phyloP scores from a whole-genome alignment of 2,113 vertebrate genomes.

The Toxotes jaculatrix region DNA sequence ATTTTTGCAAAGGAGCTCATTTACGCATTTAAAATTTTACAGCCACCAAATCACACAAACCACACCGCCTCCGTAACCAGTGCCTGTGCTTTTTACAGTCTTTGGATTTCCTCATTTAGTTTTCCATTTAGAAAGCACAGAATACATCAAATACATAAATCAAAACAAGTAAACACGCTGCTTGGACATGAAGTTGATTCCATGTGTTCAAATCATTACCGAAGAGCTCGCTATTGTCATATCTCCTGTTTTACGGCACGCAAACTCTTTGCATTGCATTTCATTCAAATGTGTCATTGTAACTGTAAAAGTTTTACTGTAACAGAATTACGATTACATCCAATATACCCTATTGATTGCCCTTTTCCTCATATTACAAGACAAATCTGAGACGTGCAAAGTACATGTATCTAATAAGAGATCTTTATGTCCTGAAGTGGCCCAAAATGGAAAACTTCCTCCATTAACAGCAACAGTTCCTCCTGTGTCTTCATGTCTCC shows the following conservation, averaged over 20 bases:
- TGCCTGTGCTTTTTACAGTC: slow-evolving; percentile 62
- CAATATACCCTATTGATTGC: not conserved
- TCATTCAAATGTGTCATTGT: not conserved
- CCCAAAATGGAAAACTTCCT: slow-evolving; percentile 1
- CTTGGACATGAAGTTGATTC: not conserved
- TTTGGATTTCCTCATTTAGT: slow-evolving; percentile 64
- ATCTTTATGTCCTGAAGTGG: slow-evolving; percentile 7
- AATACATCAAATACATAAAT: slow-evolving; percentile 43
- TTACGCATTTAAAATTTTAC: slow-evolving; percentile 80
- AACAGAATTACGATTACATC: not conserved
- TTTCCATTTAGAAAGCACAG: slow-evolving; percentile 54
- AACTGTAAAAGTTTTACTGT: not conserved
- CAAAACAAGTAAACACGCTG: slow-evolving; percentile 21
- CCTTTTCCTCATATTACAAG: not conserved
- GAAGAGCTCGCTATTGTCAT: not conserved
- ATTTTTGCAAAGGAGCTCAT: slow-evolving; percentile 82
- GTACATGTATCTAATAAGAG: not conserved
- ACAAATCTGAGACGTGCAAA: not conserved
- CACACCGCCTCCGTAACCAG: slow-evolving; percentile 66
- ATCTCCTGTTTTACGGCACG: not conserved
- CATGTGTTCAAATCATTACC: not conserved
- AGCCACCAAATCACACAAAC: slow-evolving; percentile 76
- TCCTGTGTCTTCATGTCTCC: slow-evolving; percentile 15
- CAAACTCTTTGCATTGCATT: not conserved
- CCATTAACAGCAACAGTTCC: slow-evolving; percentile 20